phyloP scores from a whole-genome alignment of 2,113 vertebrate species.

The Callithrix jacchus region DNA sequence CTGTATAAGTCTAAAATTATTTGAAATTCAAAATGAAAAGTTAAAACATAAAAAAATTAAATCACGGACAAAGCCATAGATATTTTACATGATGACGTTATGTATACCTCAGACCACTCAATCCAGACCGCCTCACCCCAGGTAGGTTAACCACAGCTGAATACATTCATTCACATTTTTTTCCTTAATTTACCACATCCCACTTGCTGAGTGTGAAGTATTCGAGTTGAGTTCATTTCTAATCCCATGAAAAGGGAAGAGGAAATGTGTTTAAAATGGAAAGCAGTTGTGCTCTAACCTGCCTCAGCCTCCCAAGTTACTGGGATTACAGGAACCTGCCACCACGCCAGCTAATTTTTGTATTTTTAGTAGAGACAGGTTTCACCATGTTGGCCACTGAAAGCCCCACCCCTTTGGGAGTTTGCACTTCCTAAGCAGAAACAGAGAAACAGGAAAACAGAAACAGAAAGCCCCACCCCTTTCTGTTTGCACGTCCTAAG shows the following conservation, averaged over 20 bases:
- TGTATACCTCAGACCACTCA: background rate
- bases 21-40: background rate
- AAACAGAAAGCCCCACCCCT: background rate
- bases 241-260: background rate
- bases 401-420: too few species aligned
- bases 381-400: too few species aligned
- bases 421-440: background rate
- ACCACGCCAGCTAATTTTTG: too few species aligned
- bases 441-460: too few species aligned
- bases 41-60: background rate
- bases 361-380: too few species aligned
- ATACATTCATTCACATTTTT: background rate
- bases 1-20: background rate
- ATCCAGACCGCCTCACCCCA: background rate
- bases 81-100: background rate
- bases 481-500: background rate
- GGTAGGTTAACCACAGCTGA: background rate
- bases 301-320: too few species aligned
- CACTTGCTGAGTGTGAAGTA: background rate
- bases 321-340: too few species aligned
- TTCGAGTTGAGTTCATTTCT: background rate
- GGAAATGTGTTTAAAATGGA: background rate
- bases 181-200: background rate
- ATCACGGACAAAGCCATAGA: background rate
- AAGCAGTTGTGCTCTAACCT: background rate